These are phyloP conservation scores for Parnassius mnemosyne DNA, from an alignment of 2,888 invertebrate genomes.

Conservation along the genomic window DNA sequence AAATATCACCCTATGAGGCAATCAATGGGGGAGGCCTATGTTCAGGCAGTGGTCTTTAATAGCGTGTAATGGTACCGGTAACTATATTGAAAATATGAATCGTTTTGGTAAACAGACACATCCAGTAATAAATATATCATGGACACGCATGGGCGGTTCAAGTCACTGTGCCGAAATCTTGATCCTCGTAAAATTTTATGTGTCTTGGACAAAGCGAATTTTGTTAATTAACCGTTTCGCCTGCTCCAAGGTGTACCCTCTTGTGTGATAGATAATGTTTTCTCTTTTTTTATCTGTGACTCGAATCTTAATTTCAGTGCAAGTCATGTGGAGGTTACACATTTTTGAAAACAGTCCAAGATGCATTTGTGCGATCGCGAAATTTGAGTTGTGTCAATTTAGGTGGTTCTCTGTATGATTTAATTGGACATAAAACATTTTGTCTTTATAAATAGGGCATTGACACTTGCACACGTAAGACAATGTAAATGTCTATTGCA, in stretches of 20 bases:
- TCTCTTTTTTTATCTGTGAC: slow-evolving; percentile 53
- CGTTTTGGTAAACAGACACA: slow-evolving; percentile 23
- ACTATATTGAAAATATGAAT: no score
- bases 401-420: slow-evolving; percentile 17
- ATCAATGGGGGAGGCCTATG: no score
- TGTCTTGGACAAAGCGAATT: slow-evolving; percentile 77
- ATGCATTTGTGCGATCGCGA: slow-evolving; percentile 17
- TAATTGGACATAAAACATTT: slow-evolving; percentile 24
- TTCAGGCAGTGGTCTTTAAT: no score
- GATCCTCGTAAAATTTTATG: slow-evolving; percentile 80
- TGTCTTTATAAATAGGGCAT: slow-evolving; percentile 19
- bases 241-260: slow-evolving; percentile 50
- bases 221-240: slow-evolving; percentile 75
- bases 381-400: slow-evolving; percentile 21
- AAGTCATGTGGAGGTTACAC: slow-evolving; percentile 32
- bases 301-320: slow-evolving; percentile 56
- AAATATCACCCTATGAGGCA: no score
- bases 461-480: slow-evolving; percentile 9
- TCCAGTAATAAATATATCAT: slow-evolving; percentile 39
- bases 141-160: slow-evolving; percentile 45
- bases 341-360: slow-evolving; percentile 35
- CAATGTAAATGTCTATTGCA: slow-evolving; percentile 9
- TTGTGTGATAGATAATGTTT: slow-evolving; percentile 69
- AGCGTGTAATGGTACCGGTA: no score
- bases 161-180: slow-evolving; percentile 63